Base-by-base conservation (phyloP, 2,113 vertebrate species). In the Rhinopomastus cyanomelas region DNA sequence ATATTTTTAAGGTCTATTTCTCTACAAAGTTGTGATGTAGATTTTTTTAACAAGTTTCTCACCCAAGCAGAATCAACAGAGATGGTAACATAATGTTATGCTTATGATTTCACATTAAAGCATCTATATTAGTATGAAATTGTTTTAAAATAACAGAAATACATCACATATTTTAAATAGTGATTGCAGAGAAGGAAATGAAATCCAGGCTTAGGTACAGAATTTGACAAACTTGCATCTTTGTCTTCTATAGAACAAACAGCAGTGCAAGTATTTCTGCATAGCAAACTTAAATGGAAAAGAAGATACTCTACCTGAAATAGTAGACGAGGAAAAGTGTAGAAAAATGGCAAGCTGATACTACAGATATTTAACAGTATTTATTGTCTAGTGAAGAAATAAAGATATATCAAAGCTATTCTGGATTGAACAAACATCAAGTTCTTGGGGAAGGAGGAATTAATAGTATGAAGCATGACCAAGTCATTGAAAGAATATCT, bases 391-490 rank as follows among this genome's bases (percentile, higher is more conserved):
- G 67, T 62, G 5, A 64, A 59, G 11, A 39, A 44, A 75, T 62
- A 64, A 73, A 62, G 17, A 1, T 39, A 49, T 29, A 20, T 46
- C 36, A 81, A 61, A 34, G 10, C 1, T 71, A 15, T 62, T 66
- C 8, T 39, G 4, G 16, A 78, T 57, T 7, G 8, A 16, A 66
- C 5, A 78, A 69, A 74, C 1, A n/a, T 5, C 1, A 65, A 18
- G 1, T 7, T 64, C 19, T 62, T 59, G 11, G 1, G 4, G 17
- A 69, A 46, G 5, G 3, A 5, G 3, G 5, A 77, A 53, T n/a
- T 57, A 42, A 46, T 53, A 1, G 20, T 27, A 39, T 36, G 69
- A 87, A 27, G 14, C 68, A 36, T 20, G 5, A 5, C 37, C 32
- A 75, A 78, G n/a, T 4, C 15, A 71, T 11, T 59, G 32, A 85